Evolutionary conservation across 2,113 vertebrate species (phyloP).

Genomic region (Pituophis catenifer): DNA sequence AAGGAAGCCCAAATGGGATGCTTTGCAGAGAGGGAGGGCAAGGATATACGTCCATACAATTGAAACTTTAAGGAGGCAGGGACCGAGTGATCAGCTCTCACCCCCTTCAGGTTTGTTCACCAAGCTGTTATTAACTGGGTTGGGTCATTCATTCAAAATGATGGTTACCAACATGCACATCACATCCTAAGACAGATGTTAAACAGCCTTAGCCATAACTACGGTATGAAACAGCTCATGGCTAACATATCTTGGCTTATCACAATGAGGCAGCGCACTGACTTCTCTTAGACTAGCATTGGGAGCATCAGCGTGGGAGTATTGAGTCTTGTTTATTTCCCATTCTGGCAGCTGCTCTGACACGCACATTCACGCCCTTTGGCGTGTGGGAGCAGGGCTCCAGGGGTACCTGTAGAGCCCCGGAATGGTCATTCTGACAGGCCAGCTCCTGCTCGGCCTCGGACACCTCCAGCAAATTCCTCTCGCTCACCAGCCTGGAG

Average conservation of each 20-base stretch:
- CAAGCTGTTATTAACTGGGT: neutral
- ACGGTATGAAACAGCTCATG: neutral
- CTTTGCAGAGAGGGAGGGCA: neutral
- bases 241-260: neutral
- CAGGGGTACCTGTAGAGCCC: conserved; percentile 83
- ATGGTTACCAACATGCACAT: neutral
- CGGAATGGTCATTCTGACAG: conserved; percentile 93
- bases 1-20: neutral
- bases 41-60: too few relatives aligned
- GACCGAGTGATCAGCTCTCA: neutral
- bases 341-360: accelerated
- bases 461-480: conserved; percentile 87
- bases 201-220: neutral
- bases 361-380: neutral
- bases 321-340: neutral
- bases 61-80: neutral
- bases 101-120: neutral
- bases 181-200: neutral
- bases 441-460: conserved; percentile 95
- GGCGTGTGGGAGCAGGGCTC: neutral
- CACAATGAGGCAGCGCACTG: neutral
- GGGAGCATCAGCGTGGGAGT: neutral
- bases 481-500: conserved; percentile 82
- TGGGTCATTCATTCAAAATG: neutral
- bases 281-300: neutral